Evolutionary conservation across 64 coral and sea anemone genomes (phyloP).

Genomic region (Dendronephthya gigantea): DNA sequence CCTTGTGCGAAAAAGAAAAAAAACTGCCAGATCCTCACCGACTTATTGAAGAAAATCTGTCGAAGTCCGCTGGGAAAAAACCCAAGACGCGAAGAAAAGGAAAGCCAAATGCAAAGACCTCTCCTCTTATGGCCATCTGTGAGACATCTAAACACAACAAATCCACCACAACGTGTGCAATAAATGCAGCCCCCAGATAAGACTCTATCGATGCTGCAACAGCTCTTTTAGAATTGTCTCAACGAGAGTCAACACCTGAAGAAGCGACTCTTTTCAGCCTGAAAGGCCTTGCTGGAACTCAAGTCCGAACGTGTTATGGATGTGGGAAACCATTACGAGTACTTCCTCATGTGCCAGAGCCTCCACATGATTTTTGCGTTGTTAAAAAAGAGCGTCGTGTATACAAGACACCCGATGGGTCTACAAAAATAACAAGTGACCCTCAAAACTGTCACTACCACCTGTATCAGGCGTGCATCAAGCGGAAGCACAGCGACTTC

Average conservation of each 20-base stretch:
- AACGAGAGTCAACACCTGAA: not conserved
- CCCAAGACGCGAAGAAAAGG: conserved; percentile 34
- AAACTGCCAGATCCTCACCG: conserved; percentile 33
- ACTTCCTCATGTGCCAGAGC: conserved; percentile 15
- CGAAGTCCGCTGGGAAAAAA: conserved; percentile 29
- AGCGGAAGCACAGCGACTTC: conserved; percentile 44
- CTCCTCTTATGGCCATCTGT: conserved; percentile 26
- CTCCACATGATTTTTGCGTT: conserved; percentile 43
- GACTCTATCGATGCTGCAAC: conserved; percentile 33
- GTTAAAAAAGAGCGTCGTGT: conserved; percentile 40
- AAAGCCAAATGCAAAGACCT: conserved; percentile 29
- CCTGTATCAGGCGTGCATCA: conserved; percentile 19
- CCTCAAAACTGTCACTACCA: conserved; percentile 47
- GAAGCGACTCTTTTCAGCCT: conserved; percentile 15
- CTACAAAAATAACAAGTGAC: conserved; percentile 38
- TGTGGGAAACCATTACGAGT: conserved; percentile 26
- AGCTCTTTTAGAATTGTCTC: conserved; percentile 40
- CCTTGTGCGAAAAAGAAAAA: conserved; percentile 33
- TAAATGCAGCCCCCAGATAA: not conserved
- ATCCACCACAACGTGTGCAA: not conserved
- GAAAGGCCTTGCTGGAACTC: conserved; percentile 37
- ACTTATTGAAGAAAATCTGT: conserved; percentile 31
- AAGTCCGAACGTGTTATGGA: conserved; percentile 49
- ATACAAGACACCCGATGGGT: conserved; percentile 25
- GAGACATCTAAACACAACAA: not conserved